phyloP scores from a whole-genome alignment of 2,888 invertebrate species.

The Corbicula japonica region DNA sequence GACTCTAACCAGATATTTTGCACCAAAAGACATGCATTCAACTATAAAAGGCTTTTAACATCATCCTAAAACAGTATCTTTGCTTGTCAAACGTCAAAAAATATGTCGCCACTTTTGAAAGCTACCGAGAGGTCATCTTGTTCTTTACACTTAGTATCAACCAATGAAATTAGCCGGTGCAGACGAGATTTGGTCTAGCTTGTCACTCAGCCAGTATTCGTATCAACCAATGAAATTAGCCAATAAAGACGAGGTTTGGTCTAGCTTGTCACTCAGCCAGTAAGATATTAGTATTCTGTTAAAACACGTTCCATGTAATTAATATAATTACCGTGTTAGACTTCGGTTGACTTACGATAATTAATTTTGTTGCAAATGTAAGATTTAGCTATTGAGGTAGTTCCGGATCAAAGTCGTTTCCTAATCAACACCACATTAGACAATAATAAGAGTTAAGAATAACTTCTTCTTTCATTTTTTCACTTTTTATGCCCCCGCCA shows the following conservation, averaged over 20 bases:
- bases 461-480: too few relatives aligned
- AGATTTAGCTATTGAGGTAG: too few relatives aligned
- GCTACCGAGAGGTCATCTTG: constrained; percentile 39
- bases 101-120: constrained; percentile 50
- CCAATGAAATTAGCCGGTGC: constrained; percentile 37
- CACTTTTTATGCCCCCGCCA: too few relatives aligned
- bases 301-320: not conserved
- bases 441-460: too few relatives aligned
- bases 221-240: not conserved
- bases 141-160: not conserved
- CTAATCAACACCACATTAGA: too few relatives aligned
- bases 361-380: too few relatives aligned
- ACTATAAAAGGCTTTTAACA: constrained; percentile 52
- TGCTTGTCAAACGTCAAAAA: constrained; percentile 48
- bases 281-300: too few relatives aligned
- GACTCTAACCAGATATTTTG: constrained; percentile 36
- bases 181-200: not conserved
- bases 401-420: too few relatives aligned
- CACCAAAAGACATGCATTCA: constrained; percentile 17
- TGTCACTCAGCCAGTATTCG: not conserved
- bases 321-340: not conserved
- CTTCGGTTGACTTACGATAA: not conserved
- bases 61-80: constrained; percentile 34
- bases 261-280: too few relatives aligned
- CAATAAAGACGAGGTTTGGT: not conserved